A percentile compares a stretch with the other conserved stretches of the same genome.
Evolutionary conservation across 1,140 invertebrate species (phyloP).

Genomic region (Schlechtendalia chinensis): DNA sequence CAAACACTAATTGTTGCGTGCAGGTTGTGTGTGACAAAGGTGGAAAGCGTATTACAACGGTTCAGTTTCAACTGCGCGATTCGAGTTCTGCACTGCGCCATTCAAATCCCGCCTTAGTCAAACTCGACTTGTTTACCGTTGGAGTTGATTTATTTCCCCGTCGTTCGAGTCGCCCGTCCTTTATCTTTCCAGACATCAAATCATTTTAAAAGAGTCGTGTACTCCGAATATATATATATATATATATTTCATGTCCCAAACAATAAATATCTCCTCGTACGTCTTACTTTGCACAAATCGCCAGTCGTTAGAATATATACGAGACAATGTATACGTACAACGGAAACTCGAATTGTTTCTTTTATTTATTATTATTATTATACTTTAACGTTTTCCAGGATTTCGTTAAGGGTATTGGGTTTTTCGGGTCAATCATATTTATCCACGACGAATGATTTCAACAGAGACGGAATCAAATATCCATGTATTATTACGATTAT

Average conservation of each 20-base stretch:
- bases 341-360: constrained; percentile 5
- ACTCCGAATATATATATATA: no score
- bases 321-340: no score
- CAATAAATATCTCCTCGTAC: constrained; percentile 11
- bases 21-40: no score
- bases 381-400: background rate
- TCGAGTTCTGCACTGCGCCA: background rate
- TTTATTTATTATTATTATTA: background rate
- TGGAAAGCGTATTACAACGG: background rate
- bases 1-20: no score
- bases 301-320: constrained; percentile 13
- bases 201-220: constrained; percentile 29
- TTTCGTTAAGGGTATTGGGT: background rate
- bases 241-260: background rate
- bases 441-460: no score
- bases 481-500: no score
- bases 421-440: background rate
- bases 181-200: constrained; percentile 17
- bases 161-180: background rate
- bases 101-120: background rate
- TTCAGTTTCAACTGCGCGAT: background rate
- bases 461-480: no score
- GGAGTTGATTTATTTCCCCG: constrained; percentile 14
- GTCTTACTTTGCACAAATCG: constrained; percentile 27
- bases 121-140: constrained; percentile 4